Base-by-base conservation (phyloP, 23 tunicate genomes). In the Trididemnum miniatum region DNA sequence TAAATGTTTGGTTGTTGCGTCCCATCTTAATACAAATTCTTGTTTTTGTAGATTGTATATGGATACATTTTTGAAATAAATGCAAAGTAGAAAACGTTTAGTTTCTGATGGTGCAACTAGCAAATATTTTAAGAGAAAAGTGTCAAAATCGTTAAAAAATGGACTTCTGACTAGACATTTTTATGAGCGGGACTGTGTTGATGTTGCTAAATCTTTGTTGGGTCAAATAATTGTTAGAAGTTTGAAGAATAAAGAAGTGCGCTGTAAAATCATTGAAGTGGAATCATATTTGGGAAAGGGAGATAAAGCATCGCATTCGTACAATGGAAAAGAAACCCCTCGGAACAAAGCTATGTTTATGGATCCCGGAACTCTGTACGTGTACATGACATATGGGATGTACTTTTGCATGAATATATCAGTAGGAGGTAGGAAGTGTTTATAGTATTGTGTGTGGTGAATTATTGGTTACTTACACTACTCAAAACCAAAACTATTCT, bases 321-420 rank as follows among this genome's bases (percentile, higher is more conserved):
- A 62, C 76, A 73, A 81, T 40, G 33, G 20, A 49, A 81, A 81
- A 50, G 72, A 74, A 60, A 87, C 91, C 31, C 34, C 49, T 59
- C 49, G 91, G 12, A 87, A 87, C 51, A 69, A 81, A 60, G 82
- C 91, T 24, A 87, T 87, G 91, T 87, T 87, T 36, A 87, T 87
- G 91, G 74, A 81, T 34, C 86, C 91, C 3, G 91, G 91, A 30
- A 87, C 91, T 3, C 1, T 87, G 35, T 87, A 87, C 59, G 91
- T 87, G 30, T 87, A 87, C 62, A 39, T 81, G 82, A 87, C 91
- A 32, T 87, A 87, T 34, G 91, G 91, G 73, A 81, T 87, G 86
- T 81, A 87, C 34, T 51, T 54, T 34, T 87, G 91, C 91, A 87
- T 81, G 91, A 87, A 87, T 82, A 87, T 87, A 15, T 81, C 91